Conservation (phyloP, 2,888 invertebrate species). For the Drosophila antonietae region DNA sequence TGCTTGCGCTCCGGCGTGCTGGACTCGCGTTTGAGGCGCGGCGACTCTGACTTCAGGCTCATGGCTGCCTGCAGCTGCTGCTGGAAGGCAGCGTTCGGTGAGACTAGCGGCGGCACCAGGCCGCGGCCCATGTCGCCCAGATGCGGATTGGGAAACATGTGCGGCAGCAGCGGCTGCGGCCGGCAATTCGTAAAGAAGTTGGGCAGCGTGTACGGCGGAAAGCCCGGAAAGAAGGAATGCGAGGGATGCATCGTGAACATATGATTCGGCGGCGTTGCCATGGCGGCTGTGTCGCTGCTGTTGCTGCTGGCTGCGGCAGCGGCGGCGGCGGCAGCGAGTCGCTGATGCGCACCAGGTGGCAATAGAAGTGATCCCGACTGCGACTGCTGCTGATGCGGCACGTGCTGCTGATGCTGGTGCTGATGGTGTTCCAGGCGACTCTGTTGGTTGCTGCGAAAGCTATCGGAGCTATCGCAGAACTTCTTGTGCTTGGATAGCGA, state of each 20-base stretch:
- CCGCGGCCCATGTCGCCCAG: slow-evolving; percentile 84
- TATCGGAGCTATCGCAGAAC: slow-evolving; percentile 94
- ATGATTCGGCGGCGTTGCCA: slow-evolving; percentile 86
- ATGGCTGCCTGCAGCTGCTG: slow-evolving; percentile 66
- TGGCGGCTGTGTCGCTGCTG: slow-evolving; percentile 78
- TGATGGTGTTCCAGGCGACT: slow-evolving; percentile 43
- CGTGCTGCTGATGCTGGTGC: slow-evolving; percentile 33
- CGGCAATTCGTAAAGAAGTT: slow-evolving; percentile 86
- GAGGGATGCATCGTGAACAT: slow-evolving; percentile 91
- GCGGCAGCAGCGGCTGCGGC: slow-evolving; percentile 81
- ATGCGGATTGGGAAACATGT: slow-evolving; percentile 86
- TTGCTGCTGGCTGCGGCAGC: slow-evolving; percentile 51
- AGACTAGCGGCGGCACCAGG: slow-evolving; percentile 83
- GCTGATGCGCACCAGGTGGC: slow-evolving; percentile 50
- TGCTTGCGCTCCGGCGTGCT: slow-evolving; percentile 42
- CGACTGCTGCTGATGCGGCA: slow-evolving; percentile 82
- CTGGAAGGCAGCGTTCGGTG: slow-evolving; percentile 60
- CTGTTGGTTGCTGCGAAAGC: slow-evolving; percentile 45
- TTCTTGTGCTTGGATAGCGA: slow-evolving; percentile 97
- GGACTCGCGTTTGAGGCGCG: slow-evolving; percentile 29
- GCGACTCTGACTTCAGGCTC: slow-evolving; percentile 38
- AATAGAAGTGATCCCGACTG: slow-evolving; percentile 72
- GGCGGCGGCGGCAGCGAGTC: slow-evolving; percentile 72
- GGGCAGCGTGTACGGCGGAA: slow-evolving; percentile 86
- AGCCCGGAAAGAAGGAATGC: slow-evolving; percentile 88